Evolutionary conservation across 1,140 invertebrate genomes (phyloP).

Genomic region (Anastatus disparis): DNA sequence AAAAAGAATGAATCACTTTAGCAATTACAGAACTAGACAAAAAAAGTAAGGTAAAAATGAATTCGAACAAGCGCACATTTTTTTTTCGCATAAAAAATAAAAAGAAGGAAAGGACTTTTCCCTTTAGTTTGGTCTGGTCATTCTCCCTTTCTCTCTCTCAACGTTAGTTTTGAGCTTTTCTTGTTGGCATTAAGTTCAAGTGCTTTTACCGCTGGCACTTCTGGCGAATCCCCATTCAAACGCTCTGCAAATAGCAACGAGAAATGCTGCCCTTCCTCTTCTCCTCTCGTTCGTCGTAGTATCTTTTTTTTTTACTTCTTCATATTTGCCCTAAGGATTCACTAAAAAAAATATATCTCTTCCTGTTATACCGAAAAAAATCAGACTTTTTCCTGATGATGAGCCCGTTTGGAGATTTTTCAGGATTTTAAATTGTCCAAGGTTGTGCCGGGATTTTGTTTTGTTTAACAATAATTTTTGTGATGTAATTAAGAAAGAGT

Average conservation of each 20-base stretch:
- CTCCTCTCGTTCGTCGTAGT: not conserved
- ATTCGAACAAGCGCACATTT: too few species aligned
- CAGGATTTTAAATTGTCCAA: not conserved
- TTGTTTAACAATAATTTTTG: too few species aligned
- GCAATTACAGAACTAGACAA: too few species aligned
- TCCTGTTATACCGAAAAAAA: not conserved
- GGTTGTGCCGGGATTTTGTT: too few species aligned
- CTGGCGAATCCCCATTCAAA: constrained; percentile 31
- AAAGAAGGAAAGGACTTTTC: not conserved
- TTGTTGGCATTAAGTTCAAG: constrained; percentile 38
- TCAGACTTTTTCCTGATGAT: not conserved
- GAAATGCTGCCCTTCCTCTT: not conserved
- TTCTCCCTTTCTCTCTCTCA: too few species aligned
- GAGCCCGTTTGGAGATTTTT: not conserved
- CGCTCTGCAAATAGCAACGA: constrained; percentile 34
- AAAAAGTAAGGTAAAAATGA: too few species aligned
- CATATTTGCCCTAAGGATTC: constrained; percentile 30
- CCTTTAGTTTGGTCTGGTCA: too few species aligned
- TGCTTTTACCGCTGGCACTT: constrained; percentile 29
- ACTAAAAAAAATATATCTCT: constrained; percentile 5
- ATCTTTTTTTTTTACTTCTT: not conserved
- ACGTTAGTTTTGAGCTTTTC: constrained; percentile 37
- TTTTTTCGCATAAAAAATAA: too few species aligned
- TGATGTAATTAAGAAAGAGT: too few species aligned
- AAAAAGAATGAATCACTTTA: too few species aligned